Evolutionary conservation across 2,888 invertebrate species (phyloP), one percentile per base, ranked within the genome.

Genomic region (Thalpophila matura): DNA sequence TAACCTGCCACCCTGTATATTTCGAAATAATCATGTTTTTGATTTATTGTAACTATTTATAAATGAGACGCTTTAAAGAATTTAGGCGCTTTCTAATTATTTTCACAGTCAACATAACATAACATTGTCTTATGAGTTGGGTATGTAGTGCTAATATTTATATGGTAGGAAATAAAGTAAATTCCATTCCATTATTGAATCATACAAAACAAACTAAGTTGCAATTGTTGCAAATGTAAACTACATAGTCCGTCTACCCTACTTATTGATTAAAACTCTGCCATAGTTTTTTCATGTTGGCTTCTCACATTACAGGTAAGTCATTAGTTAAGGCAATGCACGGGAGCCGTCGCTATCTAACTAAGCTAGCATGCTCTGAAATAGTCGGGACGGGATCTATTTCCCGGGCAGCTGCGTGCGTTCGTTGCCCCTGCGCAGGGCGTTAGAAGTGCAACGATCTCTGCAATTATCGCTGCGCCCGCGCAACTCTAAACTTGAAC

Each of bases 381-480:
- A 94, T 94, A 94, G 94, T 93, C 91, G 86, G 86, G 92, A 91
- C 91, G 91, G 92, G 93, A 93, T 94, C 92, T 93, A 93, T 94
- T 94, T 93, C 92, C 92, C 92, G 91, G 90, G 93, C 94, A 94
- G 94, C 94, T 94, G 94, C 90, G 86, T 81, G 91, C 92, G 94
- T 91, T 91, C 94, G 89, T 94, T 94, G 93, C 93, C 93, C 94
- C 89, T 86, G 81, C 87, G 85, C 86, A 88, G 91, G 89, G 92
- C 92, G 91, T 93, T 94, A 94, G 94, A 94, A 93, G 93, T 93
- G 90, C 93, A 92, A 91, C 92, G 94, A 90, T 93, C 93, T 91
- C 89, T 87, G 88, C 92, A 90, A 90, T 91, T 90, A 91, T 88
- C 86, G 86, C 82, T 82, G 84, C 84, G 83, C 83, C 85, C 86